A percentile compares a stretch with the other conserved stretches of the same genome.
phyloP scores from a whole-genome alignment of 2,797 vertebrate genomes.

The Betta splendens region DNA sequence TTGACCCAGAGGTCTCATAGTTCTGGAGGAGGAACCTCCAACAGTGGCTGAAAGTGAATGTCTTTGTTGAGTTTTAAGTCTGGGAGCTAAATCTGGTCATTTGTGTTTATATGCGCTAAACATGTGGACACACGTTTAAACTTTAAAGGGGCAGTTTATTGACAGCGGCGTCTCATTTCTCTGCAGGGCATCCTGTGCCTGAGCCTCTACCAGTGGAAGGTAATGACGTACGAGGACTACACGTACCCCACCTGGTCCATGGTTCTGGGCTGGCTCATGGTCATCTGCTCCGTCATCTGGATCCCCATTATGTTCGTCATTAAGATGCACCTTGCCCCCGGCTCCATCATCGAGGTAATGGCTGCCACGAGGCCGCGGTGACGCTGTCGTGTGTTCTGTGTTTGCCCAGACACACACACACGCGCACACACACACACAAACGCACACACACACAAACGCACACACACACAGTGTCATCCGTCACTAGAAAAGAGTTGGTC shows the following conservation, averaged over 20 bases:
- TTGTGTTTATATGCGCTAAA: too few relatives aligned
- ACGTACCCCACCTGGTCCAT: constrained; percentile 98
- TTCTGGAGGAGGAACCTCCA: background rate
- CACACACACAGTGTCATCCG: constrained; percentile 46
- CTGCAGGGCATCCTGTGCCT: constrained; percentile 92
- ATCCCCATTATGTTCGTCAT: constrained; percentile 98
- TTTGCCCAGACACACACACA: constrained; percentile 15
- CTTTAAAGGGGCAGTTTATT: too few relatives aligned
- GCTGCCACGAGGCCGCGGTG: constrained; percentile 24
- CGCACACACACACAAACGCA: constrained; percentile 10
- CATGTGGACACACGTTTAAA: background rate
- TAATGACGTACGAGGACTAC: constrained; percentile 95
- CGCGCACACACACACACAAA: background rate
- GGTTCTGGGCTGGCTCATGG: constrained; percentile 97
- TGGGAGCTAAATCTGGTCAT: too few relatives aligned
- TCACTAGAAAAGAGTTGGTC: constrained; percentile 52
- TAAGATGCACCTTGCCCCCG: constrained; percentile 97
- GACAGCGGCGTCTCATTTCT: too few relatives aligned
- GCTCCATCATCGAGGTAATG: constrained; percentile 90
- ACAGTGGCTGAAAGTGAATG: background rate
- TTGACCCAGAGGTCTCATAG: background rate
- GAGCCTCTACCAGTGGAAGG: constrained; percentile 98
- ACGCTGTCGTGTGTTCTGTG: constrained; percentile 29
- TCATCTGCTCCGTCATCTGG: constrained; percentile 97
- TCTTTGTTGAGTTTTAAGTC: too few relatives aligned